Evolutionary conservation across 1,140 invertebrate genomes (phyloP), one percentile per base, ranked within the genome.

Genomic region (Daktulosphaira vitifoliae): DNA sequence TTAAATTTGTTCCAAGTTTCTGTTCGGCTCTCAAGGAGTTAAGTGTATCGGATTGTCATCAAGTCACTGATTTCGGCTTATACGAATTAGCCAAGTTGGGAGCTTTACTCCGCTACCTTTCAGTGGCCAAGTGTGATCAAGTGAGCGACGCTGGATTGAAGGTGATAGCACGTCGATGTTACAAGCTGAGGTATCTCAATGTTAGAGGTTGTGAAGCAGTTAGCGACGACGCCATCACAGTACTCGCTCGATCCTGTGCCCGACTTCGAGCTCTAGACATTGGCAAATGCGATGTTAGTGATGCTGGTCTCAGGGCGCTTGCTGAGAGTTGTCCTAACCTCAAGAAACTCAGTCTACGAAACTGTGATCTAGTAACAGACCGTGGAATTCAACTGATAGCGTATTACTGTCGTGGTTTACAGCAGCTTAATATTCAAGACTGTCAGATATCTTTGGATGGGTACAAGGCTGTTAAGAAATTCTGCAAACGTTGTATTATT

Each of bases 201-300:
- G 87, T 89, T 1, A 79, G 92, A 38, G 92, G 92, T 5, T 95
- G 91, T 73, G 91, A 94, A 69, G 91, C 90, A 1, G 83, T 96
- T 1, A 92, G 90, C 26, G 92, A 96, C 72, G 89, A 89, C 71
- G 88, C 88, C 1, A 84, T 92, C 65, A 85, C 88, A 48, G 85
- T 88, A 1, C 75, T 95, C 38, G 89, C 90, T 0, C 78, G 86
- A 46, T 88, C 85, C 15, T 94, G 91, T 74, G 87, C 88, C 0
- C 78, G 90, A 49, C 76, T 95, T 26, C 76, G 90, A 26, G 91
- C 91, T 1, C 75, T 94, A 0, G 92, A 95, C 72, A 84, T 94
- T 42, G 92, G 92, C 7, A 94, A 94, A 72, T 94, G 91, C 77
- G 91, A 94, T 75, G 85, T 95, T 0, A 92, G 89, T 37, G 90